Evolutionary conservation across 2,113 vertebrate species (phyloP).

Genomic region (Forbesichthys agassizii): DNA sequence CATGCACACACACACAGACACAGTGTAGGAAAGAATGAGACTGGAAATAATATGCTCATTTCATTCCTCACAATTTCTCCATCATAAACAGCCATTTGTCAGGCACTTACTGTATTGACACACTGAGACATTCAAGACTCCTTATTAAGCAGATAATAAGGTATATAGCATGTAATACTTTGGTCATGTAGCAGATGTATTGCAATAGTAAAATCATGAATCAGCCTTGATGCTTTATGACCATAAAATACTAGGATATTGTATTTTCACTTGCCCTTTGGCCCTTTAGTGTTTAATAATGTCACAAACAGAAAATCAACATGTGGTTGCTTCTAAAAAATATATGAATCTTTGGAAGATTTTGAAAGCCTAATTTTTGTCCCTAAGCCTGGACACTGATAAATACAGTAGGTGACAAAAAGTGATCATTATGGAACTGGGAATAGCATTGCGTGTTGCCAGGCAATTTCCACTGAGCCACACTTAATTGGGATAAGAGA

Average conservation of each 20-base stretch:
- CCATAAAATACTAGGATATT: not conserved
- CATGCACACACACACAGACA: slow-evolving; percentile 39
- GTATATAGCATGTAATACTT: slow-evolving; percentile 21
- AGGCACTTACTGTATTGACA: slow-evolving; percentile 3
- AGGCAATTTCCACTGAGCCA: slow-evolving; percentile 39
- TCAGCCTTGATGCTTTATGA: slow-evolving; percentile 1
- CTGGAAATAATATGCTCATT: slow-evolving; percentile 44
- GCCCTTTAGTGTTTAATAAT: slow-evolving; percentile 6
- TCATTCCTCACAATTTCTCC: slow-evolving; percentile 38
- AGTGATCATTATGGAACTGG: slow-evolving; percentile 28
- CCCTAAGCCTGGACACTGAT: slow-evolving; percentile 18
- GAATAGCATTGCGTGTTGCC: slow-evolving; percentile 26
- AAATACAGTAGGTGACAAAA: slow-evolving; percentile 32
- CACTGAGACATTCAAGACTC: slow-evolving; percentile 5
- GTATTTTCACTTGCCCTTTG: not conserved
- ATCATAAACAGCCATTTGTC: slow-evolving; percentile 17
- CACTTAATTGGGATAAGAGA: slow-evolving; percentile 38
- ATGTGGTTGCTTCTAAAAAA: slow-evolving; percentile 12
- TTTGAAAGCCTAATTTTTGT: slow-evolving; percentile 30
- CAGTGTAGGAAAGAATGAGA: slow-evolving; percentile 40
- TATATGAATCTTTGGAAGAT: slow-evolving; percentile 44
- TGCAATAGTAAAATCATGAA: not conserved
- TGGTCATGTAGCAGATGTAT: not conserved
- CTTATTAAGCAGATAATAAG: slow-evolving; percentile 29
- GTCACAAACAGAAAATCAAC: slow-evolving; percentile 24